Base-by-base conservation (phyloP, 64 coral and sea anemone species). In the Platygyra sinensis region DNA sequence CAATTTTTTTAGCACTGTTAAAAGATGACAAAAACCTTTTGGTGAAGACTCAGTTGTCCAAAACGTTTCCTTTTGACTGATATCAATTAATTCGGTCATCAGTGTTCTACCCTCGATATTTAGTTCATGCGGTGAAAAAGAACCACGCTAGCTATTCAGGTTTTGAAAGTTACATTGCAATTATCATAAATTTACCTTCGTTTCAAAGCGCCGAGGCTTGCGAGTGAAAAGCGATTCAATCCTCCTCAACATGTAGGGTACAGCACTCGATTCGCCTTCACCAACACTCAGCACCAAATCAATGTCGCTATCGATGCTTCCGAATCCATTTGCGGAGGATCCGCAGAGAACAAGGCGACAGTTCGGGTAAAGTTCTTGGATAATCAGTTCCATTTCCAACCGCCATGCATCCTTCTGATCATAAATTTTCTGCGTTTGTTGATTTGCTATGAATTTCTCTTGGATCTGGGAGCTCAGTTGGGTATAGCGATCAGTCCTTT, bases 291-390 rank as follows among this genome's bases (percentile, higher is more conserved):
- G 24, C 30, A 83, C 61, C 6, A 83, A 60, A 83, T 83, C 80
- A 17, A 83, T 83, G 61, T 83, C 80, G 60, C 80, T 83, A 61
- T 67, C 28, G n/a, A 65, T 62, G 31, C 80, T 83, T 67, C 80
- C 80, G 29, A 83, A 83, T 20, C 80, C 80, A 17, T 83, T 83
- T 2, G 80, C 80, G n/a, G 80, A 83, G 6, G 80, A 83, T 4
- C 80, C 80, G 14, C 59, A 83, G 27, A 83, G 65, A 36, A 83
- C 80, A 18, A 83, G 80, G 31, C 80, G 80, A 67, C 80, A 83
- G 59, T 30, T 67, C 0, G 80, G 80, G 10, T 83, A 67, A 30
- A 83, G 31, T 24, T 65, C 36, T 46, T 60, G 17, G 2, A 83
- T 19, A 67, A 83, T 67, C 10, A 18, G 30, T 12, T 83, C 80